Percentiles rank a stretch among this genome's conserved stretches.
phyloP scores from a whole-genome alignment of 2,113 vertebrate genomes.

The Vidua macroura region DNA sequence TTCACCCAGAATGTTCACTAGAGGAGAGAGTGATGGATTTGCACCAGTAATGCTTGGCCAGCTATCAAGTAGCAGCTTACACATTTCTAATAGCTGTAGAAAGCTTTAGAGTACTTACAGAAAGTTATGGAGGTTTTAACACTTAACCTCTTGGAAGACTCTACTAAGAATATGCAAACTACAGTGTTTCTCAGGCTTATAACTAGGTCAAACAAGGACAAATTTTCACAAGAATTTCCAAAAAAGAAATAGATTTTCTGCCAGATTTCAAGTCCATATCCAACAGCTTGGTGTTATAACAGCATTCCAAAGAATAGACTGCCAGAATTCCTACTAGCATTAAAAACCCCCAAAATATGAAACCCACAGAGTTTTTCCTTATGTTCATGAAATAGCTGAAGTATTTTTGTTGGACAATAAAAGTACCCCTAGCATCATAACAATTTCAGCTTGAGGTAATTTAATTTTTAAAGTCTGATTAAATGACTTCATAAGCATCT shows the following conservation, averaged over 20 bases:
- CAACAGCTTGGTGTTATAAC: neutral
- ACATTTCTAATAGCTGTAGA: neutral
- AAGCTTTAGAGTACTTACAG: neutral
- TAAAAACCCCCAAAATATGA: rapidly evolving
- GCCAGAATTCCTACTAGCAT: neutral
- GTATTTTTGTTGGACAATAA: neutral
- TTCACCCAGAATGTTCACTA: neutral
- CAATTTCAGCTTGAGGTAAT: neutral
- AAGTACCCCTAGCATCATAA: neutral
- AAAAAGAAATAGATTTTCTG: neutral
- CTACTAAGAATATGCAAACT: neutral
- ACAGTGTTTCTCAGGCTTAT: neutral
- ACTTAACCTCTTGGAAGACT: neutral
- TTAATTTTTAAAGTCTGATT: neutral
- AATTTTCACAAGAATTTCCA: neutral
- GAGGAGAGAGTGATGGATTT: neutral
- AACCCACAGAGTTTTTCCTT: neutral
- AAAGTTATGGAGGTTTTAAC: neutral
- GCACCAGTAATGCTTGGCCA: neutral
- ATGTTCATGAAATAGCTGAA: neutral
- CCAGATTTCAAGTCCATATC: neutral
- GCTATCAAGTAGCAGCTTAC: neutral
- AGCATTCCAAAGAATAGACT: neutral
- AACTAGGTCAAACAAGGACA: neutral
- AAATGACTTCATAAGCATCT: neutral